These are phyloP conservation scores for Trissolcus basalis DNA, from an alignment of 1,140 invertebrate genomes.

Conservation along the genomic window DNA sequence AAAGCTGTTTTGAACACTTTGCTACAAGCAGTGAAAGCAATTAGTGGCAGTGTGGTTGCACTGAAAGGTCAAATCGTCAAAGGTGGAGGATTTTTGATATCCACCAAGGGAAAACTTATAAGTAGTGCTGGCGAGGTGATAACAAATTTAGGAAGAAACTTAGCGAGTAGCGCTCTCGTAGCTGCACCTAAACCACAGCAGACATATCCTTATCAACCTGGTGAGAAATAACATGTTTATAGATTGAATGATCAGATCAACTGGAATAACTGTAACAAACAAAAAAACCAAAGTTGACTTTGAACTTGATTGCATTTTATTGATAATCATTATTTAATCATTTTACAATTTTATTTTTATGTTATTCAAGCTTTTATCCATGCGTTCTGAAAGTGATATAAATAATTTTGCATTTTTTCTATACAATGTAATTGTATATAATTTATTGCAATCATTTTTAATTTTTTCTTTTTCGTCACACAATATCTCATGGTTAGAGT, in stretches of 20 bases:
- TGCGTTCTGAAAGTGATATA: too few species aligned
- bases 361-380: too few species aligned
- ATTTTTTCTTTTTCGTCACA: too few species aligned
- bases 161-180: slow-evolving; percentile 83
- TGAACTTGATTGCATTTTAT: too few species aligned
- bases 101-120: slow-evolving; percentile 84
- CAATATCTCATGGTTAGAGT: too few species aligned
- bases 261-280: too few species aligned
- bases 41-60: slow-evolving; percentile 88
- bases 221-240: neutral
- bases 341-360: too few species aligned
- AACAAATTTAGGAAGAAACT: slow-evolving; percentile 84
- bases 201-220: slow-evolving; percentile 35
- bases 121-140: slow-evolving; percentile 84
- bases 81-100: slow-evolving; percentile 85
- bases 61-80: slow-evolving; percentile 90
- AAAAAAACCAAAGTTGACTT: too few species aligned
- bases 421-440: too few species aligned
- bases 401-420: too few species aligned
- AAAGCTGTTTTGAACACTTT: slow-evolving; percentile 87
- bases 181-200: slow-evolving; percentile 71
- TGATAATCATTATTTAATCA: too few species aligned
- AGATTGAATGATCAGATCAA: neutral
- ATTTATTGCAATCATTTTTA: too few species aligned
- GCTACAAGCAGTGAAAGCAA: slow-evolving; percentile 88